Evolutionary conservation across 2,113 vertebrate species (phyloP), one percentile per base, ranked within the genome.

Genomic region (Aegithalos caudatus): DNA sequence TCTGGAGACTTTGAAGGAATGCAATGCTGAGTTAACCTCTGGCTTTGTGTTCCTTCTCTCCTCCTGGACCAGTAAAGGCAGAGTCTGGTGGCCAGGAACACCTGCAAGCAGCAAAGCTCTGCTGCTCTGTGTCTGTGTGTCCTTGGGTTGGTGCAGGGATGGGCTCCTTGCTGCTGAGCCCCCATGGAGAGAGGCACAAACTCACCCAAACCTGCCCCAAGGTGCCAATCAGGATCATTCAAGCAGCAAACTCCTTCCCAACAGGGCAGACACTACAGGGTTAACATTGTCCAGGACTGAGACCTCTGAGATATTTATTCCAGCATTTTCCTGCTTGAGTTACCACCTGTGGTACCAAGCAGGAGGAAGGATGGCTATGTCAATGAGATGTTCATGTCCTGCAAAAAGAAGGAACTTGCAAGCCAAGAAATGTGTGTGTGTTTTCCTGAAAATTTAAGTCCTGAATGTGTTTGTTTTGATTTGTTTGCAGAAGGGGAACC

Each of bases 91-190:
- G 11, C 17, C 78, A 78, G 64, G 35, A 61, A 4, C 27, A 14
- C 13, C 56, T 2, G 2, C 17, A 20, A 14, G 22, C n/a, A 89
- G 69, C n/a, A 57, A 17, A 81, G 17, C 29, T 62, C 25, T 61
- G n/a, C 60, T 40, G 7, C 23, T 1, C 1, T 0, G 5, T 48
- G 33, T 11, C 38, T 0, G 4, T 7, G 12, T 21, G 48, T 70
- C n/a, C 65, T 4, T 33, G 50, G 64, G 27, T 61, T 1, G 7
- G 17, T 0, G 1, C 18, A 51, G 44, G 21, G 44, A 10, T 2
- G 4, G 29, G 61, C 6, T 71, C 18, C 56, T 87, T 3, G 1
- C 27, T 69, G 45, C 53, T 51, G 73, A 3, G 1, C 47, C 51
- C 35, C 8, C 4, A 0, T 1, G 35, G 58, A 44, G 40, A 74